A percentile compares a stretch with the other conserved stretches of the same genome.
Conservation (phyloP, 2,113 vertebrate species). For the Eidolon helvum region DNA sequence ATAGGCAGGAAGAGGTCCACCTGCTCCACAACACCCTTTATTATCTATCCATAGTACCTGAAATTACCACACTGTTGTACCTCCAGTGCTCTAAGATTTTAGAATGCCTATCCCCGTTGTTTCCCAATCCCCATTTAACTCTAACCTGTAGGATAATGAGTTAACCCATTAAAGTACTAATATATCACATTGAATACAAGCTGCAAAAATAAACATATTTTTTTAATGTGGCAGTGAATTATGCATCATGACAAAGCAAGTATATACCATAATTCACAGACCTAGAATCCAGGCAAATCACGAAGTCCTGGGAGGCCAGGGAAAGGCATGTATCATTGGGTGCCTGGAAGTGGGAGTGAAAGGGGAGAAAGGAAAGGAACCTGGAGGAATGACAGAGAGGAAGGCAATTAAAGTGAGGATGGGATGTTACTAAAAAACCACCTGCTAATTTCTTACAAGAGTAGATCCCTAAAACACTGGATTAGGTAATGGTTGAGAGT, state of each 20-base stretch:
- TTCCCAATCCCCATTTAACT: neutral
- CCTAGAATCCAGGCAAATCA: neutral
- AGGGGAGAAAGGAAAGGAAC: neutral
- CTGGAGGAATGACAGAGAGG: neutral
- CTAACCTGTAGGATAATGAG: neutral
- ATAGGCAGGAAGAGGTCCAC: neutral
- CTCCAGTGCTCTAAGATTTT: neutral
- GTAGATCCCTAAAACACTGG: neutral
- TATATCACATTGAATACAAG: neutral
- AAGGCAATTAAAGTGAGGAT: neutral
- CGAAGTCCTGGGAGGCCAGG: neutral
- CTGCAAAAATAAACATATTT: neutral
- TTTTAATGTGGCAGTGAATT: neutral
- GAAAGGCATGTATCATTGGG: rapidly evolving
- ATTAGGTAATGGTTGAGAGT: neutral
- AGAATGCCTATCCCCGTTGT: neutral
- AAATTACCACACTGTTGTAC: neutral
- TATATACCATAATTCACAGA: neutral
- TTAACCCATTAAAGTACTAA: neutral
- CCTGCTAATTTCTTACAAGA: neutral
- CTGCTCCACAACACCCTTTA: neutral
- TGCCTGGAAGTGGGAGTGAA: neutral
- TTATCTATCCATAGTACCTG: neutral
- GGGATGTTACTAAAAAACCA: neutral
- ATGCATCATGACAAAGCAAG: neutral